Evolutionary conservation across 2,113 vertebrate species (phyloP).

Genomic region (Pelecanus crispus): DNA sequence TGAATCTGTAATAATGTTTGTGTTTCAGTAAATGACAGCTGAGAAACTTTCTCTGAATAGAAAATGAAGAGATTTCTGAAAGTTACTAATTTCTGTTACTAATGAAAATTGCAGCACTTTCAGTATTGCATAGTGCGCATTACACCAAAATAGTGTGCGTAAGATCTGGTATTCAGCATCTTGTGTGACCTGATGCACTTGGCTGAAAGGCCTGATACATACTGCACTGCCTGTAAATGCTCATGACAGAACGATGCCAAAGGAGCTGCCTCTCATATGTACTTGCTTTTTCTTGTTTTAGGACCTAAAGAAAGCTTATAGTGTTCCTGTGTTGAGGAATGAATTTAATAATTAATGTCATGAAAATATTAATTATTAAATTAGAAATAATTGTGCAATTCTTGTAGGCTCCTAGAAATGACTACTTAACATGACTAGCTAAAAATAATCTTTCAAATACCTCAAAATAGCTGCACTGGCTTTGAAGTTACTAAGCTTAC

Average conservation of each 20-base stretch:
- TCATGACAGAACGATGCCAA: not conserved
- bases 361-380: not conserved
- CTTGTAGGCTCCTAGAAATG: not conserved
- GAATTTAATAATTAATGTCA: not conserved
- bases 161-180: not conserved
- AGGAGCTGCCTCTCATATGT: not conserved
- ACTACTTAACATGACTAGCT: not conserved
- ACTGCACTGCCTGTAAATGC: not conserved
- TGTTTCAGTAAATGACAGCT: not conserved
- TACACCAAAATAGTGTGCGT: not conserved
- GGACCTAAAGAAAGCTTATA: not conserved
- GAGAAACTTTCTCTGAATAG: not conserved
- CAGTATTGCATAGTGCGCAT: not conserved
- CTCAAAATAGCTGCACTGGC: not conserved
- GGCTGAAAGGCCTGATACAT: not conserved
- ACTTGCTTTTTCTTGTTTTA: not conserved
- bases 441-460: not conserved
- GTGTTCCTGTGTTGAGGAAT: not conserved
- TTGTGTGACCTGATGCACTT: not conserved
- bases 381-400: not conserved
- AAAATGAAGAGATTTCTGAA: not conserved
- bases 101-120: not conserved
- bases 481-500: not conserved
- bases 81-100: not conserved
- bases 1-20: not conserved